phyloP scores from a whole-genome alignment of 2,888 invertebrate species.

The Acrobasis repandana region DNA sequence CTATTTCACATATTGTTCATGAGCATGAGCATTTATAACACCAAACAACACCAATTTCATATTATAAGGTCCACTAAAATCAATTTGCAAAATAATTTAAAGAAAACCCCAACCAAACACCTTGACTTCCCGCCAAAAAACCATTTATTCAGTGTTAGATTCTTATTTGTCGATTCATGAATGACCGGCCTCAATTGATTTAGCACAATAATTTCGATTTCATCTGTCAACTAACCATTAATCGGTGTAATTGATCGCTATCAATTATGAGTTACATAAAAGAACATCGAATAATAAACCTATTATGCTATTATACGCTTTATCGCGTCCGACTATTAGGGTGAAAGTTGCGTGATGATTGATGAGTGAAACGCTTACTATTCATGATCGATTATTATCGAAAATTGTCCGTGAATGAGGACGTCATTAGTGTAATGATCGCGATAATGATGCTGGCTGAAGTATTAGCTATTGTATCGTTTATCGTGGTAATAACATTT shows the following conservation, averaged over 20 bases:
- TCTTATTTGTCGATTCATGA: background rate
- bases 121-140: no score
- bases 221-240: constrained; percentile 42
- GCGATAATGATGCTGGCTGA: constrained; percentile 11
- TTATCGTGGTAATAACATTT: constrained; percentile 18
- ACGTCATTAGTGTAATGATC: constrained; percentile 47
- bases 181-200: constrained; percentile 3
- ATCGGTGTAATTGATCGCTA: constrained; percentile 35
- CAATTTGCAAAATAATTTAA: no score
- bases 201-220: constrained; percentile 44
- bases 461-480: constrained; percentile 13
- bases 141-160: no score
- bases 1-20: no score
- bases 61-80: no score
- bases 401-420: constrained; percentile 35
- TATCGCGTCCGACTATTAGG: constrained; percentile 55
- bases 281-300: constrained; percentile 34
- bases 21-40: no score
- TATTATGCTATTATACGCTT: constrained; percentile 54
- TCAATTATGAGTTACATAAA: constrained; percentile 53
- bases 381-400: constrained; percentile 34
- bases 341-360: constrained; percentile 58
- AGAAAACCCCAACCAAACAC: no score
- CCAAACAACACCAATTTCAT: no score
- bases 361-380: constrained; percentile 52